Evolutionary conservation across 2,888 invertebrate species (phyloP).

Genomic region (Melinaea marsaeus): DNA sequence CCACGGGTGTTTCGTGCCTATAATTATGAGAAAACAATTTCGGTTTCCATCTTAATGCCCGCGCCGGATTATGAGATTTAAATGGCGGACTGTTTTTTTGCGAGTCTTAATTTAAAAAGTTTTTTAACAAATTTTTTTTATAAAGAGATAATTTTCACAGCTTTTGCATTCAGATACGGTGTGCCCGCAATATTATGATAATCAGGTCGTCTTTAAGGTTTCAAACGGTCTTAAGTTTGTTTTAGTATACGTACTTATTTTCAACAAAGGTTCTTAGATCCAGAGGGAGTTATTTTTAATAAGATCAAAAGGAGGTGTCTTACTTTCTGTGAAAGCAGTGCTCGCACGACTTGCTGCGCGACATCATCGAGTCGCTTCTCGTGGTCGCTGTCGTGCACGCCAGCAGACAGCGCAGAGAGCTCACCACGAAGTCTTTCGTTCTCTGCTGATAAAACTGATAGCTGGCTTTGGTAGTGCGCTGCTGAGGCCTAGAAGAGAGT

Average conservation of each 20-base stretch:
- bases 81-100: constrained; percentile 38
- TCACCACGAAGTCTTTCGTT: constrained; percentile 82
- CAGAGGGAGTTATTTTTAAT: too few relatives aligned
- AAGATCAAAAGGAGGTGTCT: neutral
- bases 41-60: constrained; percentile 70
- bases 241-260: too few relatives aligned
- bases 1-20: constrained; percentile 58
- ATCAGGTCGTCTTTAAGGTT: neutral
- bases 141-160: constrained; percentile 18
- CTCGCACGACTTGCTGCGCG: constrained; percentile 89
- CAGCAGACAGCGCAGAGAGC: constrained; percentile 60
- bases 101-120: constrained; percentile 34
- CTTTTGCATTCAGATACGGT: too few relatives aligned
- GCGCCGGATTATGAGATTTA: constrained; percentile 59
- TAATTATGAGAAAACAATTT: constrained; percentile 79
- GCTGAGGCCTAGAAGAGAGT: constrained; percentile 79
- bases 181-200: too few relatives aligned
- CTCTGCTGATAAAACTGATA: constrained; percentile 81
- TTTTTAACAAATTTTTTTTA: constrained; percentile 24
- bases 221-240: too few relatives aligned
- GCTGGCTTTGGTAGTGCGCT: constrained; percentile 83
- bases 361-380: constrained; percentile 89
- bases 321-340: constrained; percentile 90
- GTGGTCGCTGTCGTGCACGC: constrained; percentile 80
- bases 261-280: too few relatives aligned